A percentile compares a stretch with the other conserved stretches of the same genome.
Conservation (phyloP, 1,140 invertebrate species). For the Zaprionus ghesquierei region DNA sequence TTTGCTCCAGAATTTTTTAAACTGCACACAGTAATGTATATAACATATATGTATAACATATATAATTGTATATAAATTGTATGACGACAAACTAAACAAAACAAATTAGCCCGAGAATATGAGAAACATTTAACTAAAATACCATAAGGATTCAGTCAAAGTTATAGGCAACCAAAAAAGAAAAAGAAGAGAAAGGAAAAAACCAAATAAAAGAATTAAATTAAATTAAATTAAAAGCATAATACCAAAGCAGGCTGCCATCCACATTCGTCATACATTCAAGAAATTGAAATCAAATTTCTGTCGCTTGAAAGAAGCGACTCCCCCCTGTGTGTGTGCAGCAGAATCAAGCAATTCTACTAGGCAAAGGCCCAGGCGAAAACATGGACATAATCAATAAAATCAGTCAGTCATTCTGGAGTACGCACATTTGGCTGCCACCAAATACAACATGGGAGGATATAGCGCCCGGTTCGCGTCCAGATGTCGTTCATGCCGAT, state of each 20-base stretch:
- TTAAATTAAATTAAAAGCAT: slow-evolving; percentile 8
- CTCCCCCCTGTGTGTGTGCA: not conserved
- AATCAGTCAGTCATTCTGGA: slow-evolving; percentile 88
- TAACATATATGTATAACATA: slow-evolving; percentile 7
- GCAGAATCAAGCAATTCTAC: not conserved
- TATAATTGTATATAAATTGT: not conserved
- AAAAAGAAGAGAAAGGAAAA: slow-evolving; percentile 37
- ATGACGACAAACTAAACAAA: slow-evolving; percentile 1
- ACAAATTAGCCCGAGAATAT: not conserved
- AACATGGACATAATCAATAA: slow-evolving; percentile 72
- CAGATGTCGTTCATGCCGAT: slow-evolving; percentile 90
- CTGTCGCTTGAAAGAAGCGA: not conserved
- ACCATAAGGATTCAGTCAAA: not conserved
- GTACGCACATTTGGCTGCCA: slow-evolving; percentile 92
- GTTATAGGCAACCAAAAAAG: slow-evolving; percentile 14
- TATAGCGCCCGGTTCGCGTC: slow-evolving; percentile 89
- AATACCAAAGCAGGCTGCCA: slow-evolving; percentile 22
- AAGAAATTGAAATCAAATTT: slow-evolving; percentile 8
- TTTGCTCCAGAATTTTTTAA: slow-evolving; percentile 20
- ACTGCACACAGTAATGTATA: slow-evolving; percentile 1
- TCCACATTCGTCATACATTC: not conserved
- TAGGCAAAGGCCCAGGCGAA: not conserved
- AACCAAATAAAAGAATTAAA: slow-evolving; percentile 1
- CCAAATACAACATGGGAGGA: slow-evolving; percentile 95
- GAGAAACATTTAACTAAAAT: slow-evolving; percentile 12